A percentile compares a stretch with the other conserved stretches of the same genome.
Conservation (phyloP, 1,140 invertebrate genomes). For the Drosophila busckii region DNA sequence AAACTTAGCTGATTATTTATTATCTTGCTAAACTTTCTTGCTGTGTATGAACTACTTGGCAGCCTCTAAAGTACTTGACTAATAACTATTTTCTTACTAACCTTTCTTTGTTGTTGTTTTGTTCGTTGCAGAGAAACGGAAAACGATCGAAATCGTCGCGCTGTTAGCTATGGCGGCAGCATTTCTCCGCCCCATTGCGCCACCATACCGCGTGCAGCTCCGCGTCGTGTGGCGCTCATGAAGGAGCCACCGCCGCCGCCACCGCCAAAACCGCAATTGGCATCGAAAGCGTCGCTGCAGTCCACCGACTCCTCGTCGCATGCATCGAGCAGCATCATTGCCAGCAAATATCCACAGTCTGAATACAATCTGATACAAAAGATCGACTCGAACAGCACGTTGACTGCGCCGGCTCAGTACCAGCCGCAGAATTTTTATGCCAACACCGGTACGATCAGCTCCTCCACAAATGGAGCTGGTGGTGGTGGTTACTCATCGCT, state of each 20-base stretch:
- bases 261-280: constrained; percentile 64
- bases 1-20: too few relatives aligned
- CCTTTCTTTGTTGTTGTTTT: background rate
- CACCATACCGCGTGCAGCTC: constrained; percentile 70
- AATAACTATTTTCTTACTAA: background rate
- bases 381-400: constrained; percentile 65
- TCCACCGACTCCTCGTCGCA: constrained; percentile 39
- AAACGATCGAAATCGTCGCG: constrained; percentile 74
- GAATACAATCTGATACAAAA: constrained; percentile 77
- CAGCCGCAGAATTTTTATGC: constrained; percentile 74
- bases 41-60: too few relatives aligned
- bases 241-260: constrained; percentile 76
- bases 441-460: constrained; percentile 56
- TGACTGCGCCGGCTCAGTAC: constrained; percentile 67
- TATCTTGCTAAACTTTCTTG: too few relatives aligned
- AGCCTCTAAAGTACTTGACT: too few relatives aligned
- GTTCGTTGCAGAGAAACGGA: constrained; percentile 66
- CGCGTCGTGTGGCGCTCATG: constrained; percentile 69
- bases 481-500: constrained; percentile 73
- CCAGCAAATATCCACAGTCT: constrained; percentile 72
- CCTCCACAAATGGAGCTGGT: constrained; percentile 60
- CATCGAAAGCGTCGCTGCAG: constrained; percentile 50
- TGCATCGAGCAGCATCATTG: constrained; percentile 36
- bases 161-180: constrained; percentile 62
- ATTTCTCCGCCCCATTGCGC: constrained; percentile 45